phyloP scores from a whole-genome alignment of 2,797 vertebrate species.

The Schizopygopsis malacanthus region DNA sequence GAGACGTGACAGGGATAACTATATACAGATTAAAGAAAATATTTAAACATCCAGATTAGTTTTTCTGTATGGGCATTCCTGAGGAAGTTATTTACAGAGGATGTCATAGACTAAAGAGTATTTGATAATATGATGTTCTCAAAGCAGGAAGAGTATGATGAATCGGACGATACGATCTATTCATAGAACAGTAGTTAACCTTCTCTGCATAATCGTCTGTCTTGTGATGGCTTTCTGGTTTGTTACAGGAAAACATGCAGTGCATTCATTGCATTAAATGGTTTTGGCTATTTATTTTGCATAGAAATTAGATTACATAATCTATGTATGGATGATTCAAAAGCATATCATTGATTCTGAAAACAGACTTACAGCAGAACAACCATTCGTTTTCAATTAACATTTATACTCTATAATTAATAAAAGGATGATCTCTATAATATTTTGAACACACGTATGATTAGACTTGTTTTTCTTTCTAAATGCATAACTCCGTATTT shows the following conservation, averaged over 20 bases:
- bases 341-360: neutral
- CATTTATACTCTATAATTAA: neutral
- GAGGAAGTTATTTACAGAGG: slow-evolving; percentile 60
- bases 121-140: slow-evolving; percentile 41
- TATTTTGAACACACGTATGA: neutral
- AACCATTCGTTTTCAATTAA: neutral
- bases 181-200: slow-evolving; percentile 22
- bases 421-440: neutral
- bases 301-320: neutral
- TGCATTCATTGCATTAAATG: neutral
- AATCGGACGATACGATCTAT: slow-evolving; percentile 38
- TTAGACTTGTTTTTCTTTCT: neutral
- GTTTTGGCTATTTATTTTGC: neutral
- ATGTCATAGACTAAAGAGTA: slow-evolving; percentile 28
- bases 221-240: neutral
- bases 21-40: slow-evolving; percentile 54
- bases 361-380: neutral
- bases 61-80: slow-evolving; percentile 48
- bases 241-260: neutral
- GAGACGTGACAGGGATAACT: slow-evolving; percentile 32
- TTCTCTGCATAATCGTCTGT: neutral
- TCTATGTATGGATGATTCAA: neutral
- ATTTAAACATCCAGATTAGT: slow-evolving; percentile 56
- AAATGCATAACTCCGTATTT: neutral
- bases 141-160: slow-evolving; percentile 20